Evolutionary conservation across 1,140 invertebrate genomes (phyloP).

Genomic region (Drosophila cardini): DNA sequence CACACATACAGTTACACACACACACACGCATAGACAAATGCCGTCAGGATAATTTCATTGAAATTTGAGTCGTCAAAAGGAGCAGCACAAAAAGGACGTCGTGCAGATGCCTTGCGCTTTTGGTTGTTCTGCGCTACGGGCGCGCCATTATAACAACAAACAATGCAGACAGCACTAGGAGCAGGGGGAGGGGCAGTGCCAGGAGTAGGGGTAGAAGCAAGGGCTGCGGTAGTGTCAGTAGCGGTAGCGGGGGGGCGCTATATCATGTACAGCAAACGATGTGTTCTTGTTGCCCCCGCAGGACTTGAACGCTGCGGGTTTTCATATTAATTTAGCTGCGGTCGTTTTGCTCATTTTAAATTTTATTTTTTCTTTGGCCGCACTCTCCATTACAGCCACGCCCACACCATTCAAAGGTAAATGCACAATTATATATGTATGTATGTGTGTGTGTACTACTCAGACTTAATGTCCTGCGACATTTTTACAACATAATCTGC

Average conservation of each 20-base stretch:
- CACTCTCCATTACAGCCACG: conserved; percentile 70
- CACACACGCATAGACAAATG: conserved; percentile 55
- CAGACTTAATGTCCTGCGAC: conserved; percentile 59
- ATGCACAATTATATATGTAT: conserved; percentile 25
- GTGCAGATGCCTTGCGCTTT: conserved; percentile 80
- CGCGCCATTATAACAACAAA: conserved; percentile 81
- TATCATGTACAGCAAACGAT: conserved; percentile 26
- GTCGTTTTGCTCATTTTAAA: conserved; percentile 40
- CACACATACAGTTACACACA: neutral
- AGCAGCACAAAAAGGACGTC: conserved; percentile 78
- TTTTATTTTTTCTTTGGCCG: conserved; percentile 9
- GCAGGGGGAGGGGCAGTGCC: conserved; percentile 13
- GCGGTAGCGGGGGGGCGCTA: conserved; percentile 19
- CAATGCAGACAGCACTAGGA: conserved; percentile 58
- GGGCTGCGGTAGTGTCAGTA: neutral
- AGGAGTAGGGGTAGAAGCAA: conserved; percentile 10
- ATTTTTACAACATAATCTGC: conserved; percentile 73
- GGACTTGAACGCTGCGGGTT: conserved; percentile 68
- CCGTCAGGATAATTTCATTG: conserved; percentile 84
- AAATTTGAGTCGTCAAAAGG: conserved; percentile 82
- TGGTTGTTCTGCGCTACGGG: conserved; percentile 56
- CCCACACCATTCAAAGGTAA: conserved; percentile 20
- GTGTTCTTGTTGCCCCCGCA: conserved; percentile 62
- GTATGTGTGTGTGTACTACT: neutral
- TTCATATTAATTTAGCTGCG: conserved; percentile 45